Evolutionary conservation across 1,140 invertebrate genomes (phyloP).

Genomic region (Agrilus planipennis): DNA sequence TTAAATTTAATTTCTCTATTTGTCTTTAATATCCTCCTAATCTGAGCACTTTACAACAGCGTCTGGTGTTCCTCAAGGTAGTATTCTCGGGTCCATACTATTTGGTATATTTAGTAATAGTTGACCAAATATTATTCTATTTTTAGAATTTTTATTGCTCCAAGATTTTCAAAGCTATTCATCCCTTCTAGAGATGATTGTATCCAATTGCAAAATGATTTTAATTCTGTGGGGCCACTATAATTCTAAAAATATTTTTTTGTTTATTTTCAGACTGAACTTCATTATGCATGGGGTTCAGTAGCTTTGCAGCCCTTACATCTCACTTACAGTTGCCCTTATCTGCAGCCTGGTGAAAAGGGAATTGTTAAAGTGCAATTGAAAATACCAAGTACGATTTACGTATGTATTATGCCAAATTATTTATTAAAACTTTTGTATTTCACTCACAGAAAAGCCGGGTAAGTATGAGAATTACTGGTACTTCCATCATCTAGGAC

Average conservation of each 20-base stretch:
- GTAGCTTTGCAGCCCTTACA: slow-evolving; percentile 20
- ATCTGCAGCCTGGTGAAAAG: slow-evolving; percentile 26
- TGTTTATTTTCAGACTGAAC: slow-evolving; percentile 24
- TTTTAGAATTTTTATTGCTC: too few species aligned
- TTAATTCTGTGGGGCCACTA: too few species aligned
- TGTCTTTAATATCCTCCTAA: too few species aligned
- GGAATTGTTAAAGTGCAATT: slow-evolving; percentile 26
- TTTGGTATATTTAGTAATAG: too few species aligned
- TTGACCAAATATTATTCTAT: too few species aligned
- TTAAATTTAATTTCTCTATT: too few species aligned
- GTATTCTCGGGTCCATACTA: too few species aligned
- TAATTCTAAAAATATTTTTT: neutral
- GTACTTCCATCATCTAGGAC: slow-evolving; percentile 30
- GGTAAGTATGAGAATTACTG: slow-evolving; percentile 34
- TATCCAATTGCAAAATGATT: too few species aligned
- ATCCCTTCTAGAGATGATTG: too few species aligned
- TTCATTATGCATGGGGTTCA: slow-evolving; percentile 31
- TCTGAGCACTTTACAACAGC: too few species aligned
- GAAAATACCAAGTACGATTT: slow-evolving; percentile 26
- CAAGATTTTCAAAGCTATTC: too few species aligned
- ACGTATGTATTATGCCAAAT: neutral
- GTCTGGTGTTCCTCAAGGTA: too few species aligned
- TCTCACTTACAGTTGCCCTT: slow-evolving; percentile 24
- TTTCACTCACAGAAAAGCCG: slow-evolving; percentile 18
- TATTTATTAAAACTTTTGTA: slow-evolving; percentile 1